Evolutionary conservation across 2,113 vertebrate species (phyloP).

Genomic region (Barnardius zonarius): DNA sequence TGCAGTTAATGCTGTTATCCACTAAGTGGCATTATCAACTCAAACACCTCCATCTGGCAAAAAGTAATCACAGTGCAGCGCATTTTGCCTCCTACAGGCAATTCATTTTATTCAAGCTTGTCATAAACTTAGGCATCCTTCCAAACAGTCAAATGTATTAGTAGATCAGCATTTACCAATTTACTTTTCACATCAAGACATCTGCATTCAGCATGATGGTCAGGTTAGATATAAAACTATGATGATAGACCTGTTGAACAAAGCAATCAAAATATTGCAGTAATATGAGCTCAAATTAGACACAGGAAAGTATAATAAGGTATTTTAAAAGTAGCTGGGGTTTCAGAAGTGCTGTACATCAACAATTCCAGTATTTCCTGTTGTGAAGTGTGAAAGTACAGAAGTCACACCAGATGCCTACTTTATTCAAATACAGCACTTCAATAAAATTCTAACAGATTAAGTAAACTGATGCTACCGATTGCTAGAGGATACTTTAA

Average conservation of each 20-base stretch:
- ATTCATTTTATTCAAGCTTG: background rate
- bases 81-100: background rate
- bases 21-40: slow-evolving; percentile 67
- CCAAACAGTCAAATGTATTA: background rate
- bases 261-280: background rate
- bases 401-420: background rate
- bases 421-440: background rate
- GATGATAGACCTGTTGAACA: background rate
- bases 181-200: background rate
- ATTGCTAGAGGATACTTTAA: background rate
- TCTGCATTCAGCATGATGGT: background rate
- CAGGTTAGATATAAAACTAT: background rate
- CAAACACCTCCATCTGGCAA: background rate
- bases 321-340: background rate
- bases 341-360: background rate
- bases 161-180: background rate
- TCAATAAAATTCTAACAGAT: background rate
- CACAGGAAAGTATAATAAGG: background rate
- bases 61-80: background rate
- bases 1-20: slow-evolving; percentile 65
- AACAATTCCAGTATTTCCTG: background rate
- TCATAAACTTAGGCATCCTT: background rate
- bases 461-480: background rate
- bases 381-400: background rate
- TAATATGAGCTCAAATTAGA: background rate